These are phyloP conservation scores for Anarsia innoxiella DNA, from an alignment of 2,888 invertebrate genomes.

Conservation along the genomic window DNA sequence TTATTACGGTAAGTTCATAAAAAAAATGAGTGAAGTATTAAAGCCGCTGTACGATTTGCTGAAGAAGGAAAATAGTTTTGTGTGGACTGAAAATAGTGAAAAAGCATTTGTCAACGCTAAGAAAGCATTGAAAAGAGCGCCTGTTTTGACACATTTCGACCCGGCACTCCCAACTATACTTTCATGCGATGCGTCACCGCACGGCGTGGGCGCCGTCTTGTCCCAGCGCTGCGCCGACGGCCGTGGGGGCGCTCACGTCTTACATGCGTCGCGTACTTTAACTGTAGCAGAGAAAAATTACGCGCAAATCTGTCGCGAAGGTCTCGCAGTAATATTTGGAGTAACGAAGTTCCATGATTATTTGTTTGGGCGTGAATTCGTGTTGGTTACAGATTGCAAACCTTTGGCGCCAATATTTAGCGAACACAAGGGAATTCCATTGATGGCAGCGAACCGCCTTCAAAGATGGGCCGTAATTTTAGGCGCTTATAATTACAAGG, in stretches of 20 bases:
- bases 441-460: slow-evolving; percentile 9
- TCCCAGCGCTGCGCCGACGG: background rate
- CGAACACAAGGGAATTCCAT: slow-evolving; percentile 6
- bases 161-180: background rate
- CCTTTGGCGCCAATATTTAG: slow-evolving; percentile 11
- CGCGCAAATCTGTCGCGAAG: background rate
- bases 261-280: background rate
- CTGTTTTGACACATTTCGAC: background rate
- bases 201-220: too few relatives aligned
- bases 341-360: slow-evolving; percentile 12
- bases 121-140: background rate
- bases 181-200: background rate
- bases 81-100: background rate
- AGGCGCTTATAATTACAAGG: slow-evolving; percentile 9
- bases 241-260: background rate
- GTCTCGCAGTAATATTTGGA: slow-evolving; percentile 11
- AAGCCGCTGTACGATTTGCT: slow-evolving; percentile 1
- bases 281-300: too few relatives aligned
- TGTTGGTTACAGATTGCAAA: slow-evolving; percentile 12
- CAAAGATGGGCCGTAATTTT: slow-evolving; percentile 13
- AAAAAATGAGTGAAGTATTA: background rate
- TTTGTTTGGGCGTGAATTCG: slow-evolving; percentile 10
- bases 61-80: background rate
- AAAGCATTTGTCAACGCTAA: background rate
- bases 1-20: slow-evolving; percentile 1